A percentile compares a stretch with the other conserved stretches of the same genome.
Evolutionary conservation across 2,113 vertebrate genomes (phyloP).

Genomic region (Neoarius graeffei): DNA sequence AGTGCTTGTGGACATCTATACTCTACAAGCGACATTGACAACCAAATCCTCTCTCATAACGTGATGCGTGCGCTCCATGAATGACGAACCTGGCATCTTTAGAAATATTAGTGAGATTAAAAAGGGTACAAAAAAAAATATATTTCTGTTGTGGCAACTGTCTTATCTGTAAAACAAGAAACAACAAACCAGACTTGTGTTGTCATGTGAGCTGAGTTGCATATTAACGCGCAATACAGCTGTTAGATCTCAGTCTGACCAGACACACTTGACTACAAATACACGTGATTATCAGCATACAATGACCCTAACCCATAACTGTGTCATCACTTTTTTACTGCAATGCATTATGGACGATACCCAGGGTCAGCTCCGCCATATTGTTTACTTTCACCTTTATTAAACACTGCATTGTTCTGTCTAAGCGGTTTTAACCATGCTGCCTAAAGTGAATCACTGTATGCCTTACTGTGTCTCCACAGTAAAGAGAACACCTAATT

Average conservation of each 20-base stretch:
- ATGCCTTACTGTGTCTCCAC: too few species aligned
- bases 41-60: background rate
- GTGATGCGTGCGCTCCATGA: background rate
- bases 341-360: too few species aligned
- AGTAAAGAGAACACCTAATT: too few species aligned
- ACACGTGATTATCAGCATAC: background rate
- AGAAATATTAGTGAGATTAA: background rate
- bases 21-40: background rate
- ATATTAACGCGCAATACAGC: background rate
- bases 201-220: background rate
- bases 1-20: too few species aligned
- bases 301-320: too few species aligned
- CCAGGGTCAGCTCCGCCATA: too few species aligned
- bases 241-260: background rate
- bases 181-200: background rate
- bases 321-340: too few species aligned
- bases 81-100: too few species aligned
- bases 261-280: background rate
- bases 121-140: background rate
- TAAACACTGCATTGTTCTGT: too few species aligned
- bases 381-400: too few species aligned
- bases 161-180: background rate
- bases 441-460: too few species aligned
- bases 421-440: too few species aligned
- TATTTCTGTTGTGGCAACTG: background rate